These are phyloP conservation scores for Epizoanthus fatuus DNA, from an alignment of 92 coral and sea anemone genomes.

Conservation along the genomic window DNA sequence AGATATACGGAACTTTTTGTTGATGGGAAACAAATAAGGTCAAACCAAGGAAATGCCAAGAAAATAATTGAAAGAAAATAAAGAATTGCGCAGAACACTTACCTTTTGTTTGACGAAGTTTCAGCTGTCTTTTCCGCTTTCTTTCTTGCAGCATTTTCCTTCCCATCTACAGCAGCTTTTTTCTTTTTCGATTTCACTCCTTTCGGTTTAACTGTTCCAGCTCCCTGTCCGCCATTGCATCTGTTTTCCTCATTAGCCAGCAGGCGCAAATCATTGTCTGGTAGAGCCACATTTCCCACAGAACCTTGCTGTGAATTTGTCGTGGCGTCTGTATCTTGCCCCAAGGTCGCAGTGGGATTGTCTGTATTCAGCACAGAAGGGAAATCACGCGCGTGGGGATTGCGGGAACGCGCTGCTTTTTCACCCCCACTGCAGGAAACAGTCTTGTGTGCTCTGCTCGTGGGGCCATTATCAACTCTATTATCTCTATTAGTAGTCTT, in stretches of 20 bases:
- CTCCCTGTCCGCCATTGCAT: neutral
- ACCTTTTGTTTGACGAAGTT: neutral
- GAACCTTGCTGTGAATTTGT: constrained; percentile 28
- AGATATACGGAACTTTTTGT: too few species aligned
- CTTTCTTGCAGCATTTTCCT: neutral
- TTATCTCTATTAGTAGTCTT: neutral
- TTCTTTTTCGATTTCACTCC: neutral
- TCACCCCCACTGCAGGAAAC: neutral
- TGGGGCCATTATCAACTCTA: neutral
- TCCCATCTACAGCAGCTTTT: neutral
- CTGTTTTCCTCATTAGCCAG: neutral
- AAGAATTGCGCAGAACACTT: neutral
- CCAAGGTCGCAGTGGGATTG: constrained; percentile 1
- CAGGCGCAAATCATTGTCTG: neutral
- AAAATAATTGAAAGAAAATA: neutral
- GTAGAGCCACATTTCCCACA: neutral
- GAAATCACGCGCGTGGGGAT: neutral
- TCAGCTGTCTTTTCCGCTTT: neutral
- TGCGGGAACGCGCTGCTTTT: neutral
- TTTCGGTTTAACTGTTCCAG: constrained; percentile 3
- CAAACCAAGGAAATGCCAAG: neutral
- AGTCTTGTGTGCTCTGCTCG: neutral
- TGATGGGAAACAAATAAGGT: neutral
- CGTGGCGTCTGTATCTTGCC: neutral
- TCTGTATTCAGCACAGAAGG: neutral